phyloP scores from a whole-genome alignment of 2,888 invertebrate species.

The Teleiodes luculella region DNA sequence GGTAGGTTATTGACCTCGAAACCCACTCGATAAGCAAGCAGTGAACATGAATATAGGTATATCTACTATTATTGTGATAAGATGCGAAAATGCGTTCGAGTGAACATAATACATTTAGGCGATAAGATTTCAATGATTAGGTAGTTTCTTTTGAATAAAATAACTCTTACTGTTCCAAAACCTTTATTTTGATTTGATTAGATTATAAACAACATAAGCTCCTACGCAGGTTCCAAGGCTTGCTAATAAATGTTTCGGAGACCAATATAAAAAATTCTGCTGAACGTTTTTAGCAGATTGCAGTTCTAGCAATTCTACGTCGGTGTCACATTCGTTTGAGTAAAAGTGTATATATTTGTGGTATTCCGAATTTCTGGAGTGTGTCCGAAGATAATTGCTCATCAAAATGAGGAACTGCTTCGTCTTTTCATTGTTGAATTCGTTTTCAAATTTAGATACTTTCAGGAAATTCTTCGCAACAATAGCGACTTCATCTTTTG shows the following conservation, averaged over 20 bases:
- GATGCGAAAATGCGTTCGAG: too few species aligned
- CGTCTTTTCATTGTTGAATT: background rate
- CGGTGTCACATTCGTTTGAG: background rate
- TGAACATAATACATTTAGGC: too few species aligned
- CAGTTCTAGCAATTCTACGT: too few species aligned
- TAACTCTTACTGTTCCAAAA: background rate
- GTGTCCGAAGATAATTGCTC: background rate
- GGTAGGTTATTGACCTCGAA: too few species aligned
- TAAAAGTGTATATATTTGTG: background rate
- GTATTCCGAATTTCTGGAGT: background rate
- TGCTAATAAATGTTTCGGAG: background rate
- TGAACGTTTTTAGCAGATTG: too few species aligned
- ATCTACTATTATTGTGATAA: too few species aligned
- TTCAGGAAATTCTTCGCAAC: background rate
- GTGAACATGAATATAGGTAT: too few species aligned
- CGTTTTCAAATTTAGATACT: background rate
- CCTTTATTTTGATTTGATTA: background rate
- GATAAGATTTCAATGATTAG: too few species aligned
- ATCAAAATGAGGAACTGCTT: background rate
- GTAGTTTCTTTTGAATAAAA: too few species aligned
- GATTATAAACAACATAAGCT: background rate
- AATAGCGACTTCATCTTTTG: background rate
- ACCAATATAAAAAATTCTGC: background rate
- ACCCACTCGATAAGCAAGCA: too few species aligned
- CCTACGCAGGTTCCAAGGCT: background rate